These are phyloP conservation scores for Ochropleura leucogaster DNA, from an alignment of 2,888 invertebrate genomes.

Conservation along the genomic window DNA sequence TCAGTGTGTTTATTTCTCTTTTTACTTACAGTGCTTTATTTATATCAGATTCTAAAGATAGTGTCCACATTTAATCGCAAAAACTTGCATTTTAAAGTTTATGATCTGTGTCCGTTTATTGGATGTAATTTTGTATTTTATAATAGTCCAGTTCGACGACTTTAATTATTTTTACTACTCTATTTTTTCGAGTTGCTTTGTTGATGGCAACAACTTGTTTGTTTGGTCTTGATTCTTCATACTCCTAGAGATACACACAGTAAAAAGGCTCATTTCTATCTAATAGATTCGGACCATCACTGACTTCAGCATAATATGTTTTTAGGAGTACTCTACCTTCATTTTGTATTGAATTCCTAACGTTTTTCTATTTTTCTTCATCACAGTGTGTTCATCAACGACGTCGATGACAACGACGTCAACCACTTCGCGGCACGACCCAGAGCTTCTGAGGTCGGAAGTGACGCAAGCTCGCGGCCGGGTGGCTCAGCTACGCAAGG, in stretches of 20 bases:
- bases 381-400: slow-evolving; percentile 95
- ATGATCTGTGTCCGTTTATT: slow-evolving; percentile 54
- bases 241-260: background rate
- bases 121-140: slow-evolving; percentile 57
- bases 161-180: slow-evolving; percentile 49
- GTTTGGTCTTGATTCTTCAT: slow-evolving; percentile 14
- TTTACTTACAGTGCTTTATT: slow-evolving; percentile 25
- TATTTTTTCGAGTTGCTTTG: slow-evolving; percentile 28
- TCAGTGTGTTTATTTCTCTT: background rate
- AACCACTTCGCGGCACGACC: slow-evolving; percentile 98
- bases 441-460: slow-evolving; percentile 97
- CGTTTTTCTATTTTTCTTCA: background rate
- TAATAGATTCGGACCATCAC: background rate
- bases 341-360: background rate
- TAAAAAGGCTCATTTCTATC: background rate
- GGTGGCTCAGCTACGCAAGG: slow-evolving; percentile 96
- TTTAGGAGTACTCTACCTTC: too few species aligned
- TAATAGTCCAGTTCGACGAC: slow-evolving; percentile 24
- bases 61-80: slow-evolving; percentile 49
- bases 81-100: slow-evolving; percentile 56
- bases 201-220: slow-evolving; percentile 30
- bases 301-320: background rate
- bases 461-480: slow-evolving; percentile 97
- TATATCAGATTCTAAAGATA: slow-evolving; percentile 62
- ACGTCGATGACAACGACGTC: slow-evolving; percentile 93